Percentiles rank a stretch among this genome's conserved stretches.
Evolutionary conservation across 1,140 invertebrate genomes (phyloP).

Genomic region (Drosophila elegans): DNA sequence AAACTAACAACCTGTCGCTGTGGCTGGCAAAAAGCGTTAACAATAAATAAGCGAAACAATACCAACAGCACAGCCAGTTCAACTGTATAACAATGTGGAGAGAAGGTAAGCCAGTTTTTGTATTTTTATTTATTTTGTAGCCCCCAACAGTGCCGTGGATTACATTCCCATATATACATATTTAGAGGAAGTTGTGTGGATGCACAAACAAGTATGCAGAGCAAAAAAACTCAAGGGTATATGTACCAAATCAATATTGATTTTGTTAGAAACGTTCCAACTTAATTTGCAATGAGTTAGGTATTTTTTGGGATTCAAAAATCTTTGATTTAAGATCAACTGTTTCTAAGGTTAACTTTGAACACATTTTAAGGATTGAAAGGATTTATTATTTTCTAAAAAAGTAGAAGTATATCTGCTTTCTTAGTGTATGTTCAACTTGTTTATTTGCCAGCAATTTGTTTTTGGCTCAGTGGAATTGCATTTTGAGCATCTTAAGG

Average conservation of each 20-base stretch:
- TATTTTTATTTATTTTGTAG: slow-evolving; percentile 55
- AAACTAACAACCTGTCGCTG: slow-evolving; percentile 78
- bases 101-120: slow-evolving; percentile 82
- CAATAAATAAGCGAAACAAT: slow-evolving; percentile 81
- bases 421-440: slow-evolving; percentile 28
- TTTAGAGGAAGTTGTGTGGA: slow-evolving; percentile 24
- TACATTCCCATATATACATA: slow-evolving; percentile 29
- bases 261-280: not conserved
- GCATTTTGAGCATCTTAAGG: slow-evolving; percentile 33
- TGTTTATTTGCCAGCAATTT: slow-evolving; percentile 60
- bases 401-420: not conserved
- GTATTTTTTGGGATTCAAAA: too few relatives aligned
- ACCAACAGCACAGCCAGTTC: slow-evolving; percentile 55
- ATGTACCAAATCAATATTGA: too few relatives aligned
- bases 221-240: not conserved
- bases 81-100: slow-evolving; percentile 80
- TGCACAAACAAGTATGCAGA: slow-evolving; percentile 9
- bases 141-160: slow-evolving; percentile 54
- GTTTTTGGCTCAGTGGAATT: slow-evolving; percentile 41
- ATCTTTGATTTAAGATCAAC: too few relatives aligned
- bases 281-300: not conserved
- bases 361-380: too few relatives aligned
- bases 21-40: slow-evolving; percentile 78
- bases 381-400: not conserved
- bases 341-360: too few relatives aligned